A percentile compares a stretch with the other conserved stretches of the same genome.
Evolutionary conservation across 2,888 invertebrate genomes (phyloP).

Genomic region (Amphipyra tragopoginis): DNA sequence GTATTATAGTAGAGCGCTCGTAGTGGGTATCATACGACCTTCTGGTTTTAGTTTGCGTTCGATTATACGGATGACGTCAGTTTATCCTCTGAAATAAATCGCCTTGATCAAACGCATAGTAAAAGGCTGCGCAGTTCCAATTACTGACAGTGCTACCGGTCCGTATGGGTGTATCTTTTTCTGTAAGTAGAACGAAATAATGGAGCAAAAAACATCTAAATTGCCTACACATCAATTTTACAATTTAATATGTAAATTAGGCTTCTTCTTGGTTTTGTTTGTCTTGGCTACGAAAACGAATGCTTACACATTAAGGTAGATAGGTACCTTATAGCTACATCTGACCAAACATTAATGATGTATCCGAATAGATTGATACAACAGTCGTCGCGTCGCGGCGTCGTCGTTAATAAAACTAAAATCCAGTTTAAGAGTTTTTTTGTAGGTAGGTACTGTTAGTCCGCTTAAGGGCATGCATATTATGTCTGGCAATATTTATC

Average conservation of each 20-base stretch:
- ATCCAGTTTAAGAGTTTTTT: too few species aligned
- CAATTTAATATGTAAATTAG: slow-evolving; percentile 38
- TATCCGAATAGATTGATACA: too few species aligned
- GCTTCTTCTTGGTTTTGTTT: slow-evolving; percentile 16
- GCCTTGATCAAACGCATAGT: slow-evolving; percentile 74
- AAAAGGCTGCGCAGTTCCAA: slow-evolving; percentile 43
- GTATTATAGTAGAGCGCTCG: slow-evolving; percentile 13
- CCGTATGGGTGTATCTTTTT: slow-evolving; percentile 28
- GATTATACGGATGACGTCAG: slow-evolving; percentile 77
- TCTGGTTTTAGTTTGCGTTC: slow-evolving; percentile 74
- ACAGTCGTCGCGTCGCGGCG: too few species aligned
- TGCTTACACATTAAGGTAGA: too few species aligned
- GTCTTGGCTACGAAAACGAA: slow-evolving; percentile 3
- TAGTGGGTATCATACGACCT: slow-evolving; percentile 75
- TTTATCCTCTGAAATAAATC: slow-evolving; percentile 74
- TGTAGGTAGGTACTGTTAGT: too few species aligned
- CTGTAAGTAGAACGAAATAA: slow-evolving; percentile 31
- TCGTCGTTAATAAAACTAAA: too few species aligned
- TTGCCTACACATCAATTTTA: slow-evolving; percentile 19
- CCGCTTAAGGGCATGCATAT: too few species aligned
- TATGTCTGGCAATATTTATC: too few species aligned
- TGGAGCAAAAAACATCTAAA: slow-evolving; percentile 27
- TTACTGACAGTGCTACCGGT: slow-evolving; percentile 1
- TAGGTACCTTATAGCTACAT: background rate
- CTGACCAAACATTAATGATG: background rate